These are phyloP conservation scores for Potamarius usumacintae DNA, from an alignment of 2,113 vertebrate genomes.

Conservation along the genomic window DNA sequence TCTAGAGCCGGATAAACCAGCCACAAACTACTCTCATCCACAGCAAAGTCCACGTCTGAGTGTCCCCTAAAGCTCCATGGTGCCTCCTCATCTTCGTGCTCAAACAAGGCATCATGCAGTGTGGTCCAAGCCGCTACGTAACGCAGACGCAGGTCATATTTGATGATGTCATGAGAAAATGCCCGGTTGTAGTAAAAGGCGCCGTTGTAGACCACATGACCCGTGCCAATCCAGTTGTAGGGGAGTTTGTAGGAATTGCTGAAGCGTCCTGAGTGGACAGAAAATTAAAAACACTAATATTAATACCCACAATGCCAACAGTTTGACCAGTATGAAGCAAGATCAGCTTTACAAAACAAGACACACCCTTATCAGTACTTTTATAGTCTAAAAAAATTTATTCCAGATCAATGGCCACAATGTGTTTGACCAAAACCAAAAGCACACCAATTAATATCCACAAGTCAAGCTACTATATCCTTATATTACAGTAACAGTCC, in stretches of 20 bases:
- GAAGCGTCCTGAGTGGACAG: conserved; percentile 59
- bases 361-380: neutral
- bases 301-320: conserved; percentile 2
- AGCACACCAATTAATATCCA: neutral
- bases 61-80: conserved; percentile 80
- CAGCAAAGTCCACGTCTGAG: conserved; percentile 86
- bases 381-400: neutral
- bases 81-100: conserved; percentile 78
- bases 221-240: conserved; percentile 91
- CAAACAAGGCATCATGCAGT: conserved; percentile 84
- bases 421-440: neutral
- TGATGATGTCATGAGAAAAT: conserved; percentile 90
- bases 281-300: conserved; percentile 13
- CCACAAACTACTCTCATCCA: conserved; percentile 93
- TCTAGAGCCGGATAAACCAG: conserved; percentile 89
- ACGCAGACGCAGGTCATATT: conserved; percentile 86
- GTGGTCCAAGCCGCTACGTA: conserved; percentile 90
- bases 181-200: conserved; percentile 95
- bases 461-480: neutral
- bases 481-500: neutral
- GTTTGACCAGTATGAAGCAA: neutral
- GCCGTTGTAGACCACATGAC: conserved; percentile 86
- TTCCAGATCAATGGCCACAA: neutral
- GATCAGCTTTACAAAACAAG: neutral
- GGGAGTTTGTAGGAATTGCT: conserved; percentile 95